phyloP scores from a whole-genome alignment of 2,797 vertebrate species.

The Gobionotothen gibberifrons region DNA sequence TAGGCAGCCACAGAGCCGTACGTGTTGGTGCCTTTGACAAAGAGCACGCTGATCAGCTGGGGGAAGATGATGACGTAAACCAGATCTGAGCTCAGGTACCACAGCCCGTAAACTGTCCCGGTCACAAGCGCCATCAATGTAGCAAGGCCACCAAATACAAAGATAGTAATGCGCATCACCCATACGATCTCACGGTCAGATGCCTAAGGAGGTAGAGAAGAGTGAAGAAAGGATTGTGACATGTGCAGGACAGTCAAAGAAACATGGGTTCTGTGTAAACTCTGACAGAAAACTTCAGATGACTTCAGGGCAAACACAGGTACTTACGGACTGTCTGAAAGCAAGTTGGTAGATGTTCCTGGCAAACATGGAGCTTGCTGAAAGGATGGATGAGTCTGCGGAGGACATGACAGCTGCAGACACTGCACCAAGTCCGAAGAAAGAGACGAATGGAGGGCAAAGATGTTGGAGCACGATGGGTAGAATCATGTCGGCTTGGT shows the following conservation, averaged over 20 bases:
- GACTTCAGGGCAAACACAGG: not conserved
- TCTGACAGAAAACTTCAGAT: not conserved
- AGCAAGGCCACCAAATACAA: constrained; percentile 94
- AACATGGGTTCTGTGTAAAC: not conserved
- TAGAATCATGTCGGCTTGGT: constrained; percentile 96
- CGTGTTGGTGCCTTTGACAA: constrained; percentile 95
- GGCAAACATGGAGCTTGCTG: constrained; percentile 98
- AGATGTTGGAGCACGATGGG: constrained; percentile 96
- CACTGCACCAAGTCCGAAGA: constrained; percentile 95
- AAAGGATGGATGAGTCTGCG: constrained; percentile 97
- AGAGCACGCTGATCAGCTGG: constrained; percentile 94
- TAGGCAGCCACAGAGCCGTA: constrained; percentile 95
- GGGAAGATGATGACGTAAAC: constrained; percentile 99
- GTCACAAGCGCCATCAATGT: constrained; percentile 95
- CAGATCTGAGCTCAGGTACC: constrained; percentile 98
- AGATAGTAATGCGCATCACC: constrained; percentile 96
- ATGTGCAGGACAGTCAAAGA: not conserved
- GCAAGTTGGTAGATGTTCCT: constrained; percentile 97
- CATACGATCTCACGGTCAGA: constrained; percentile 95
- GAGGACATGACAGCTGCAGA: constrained; percentile 99
- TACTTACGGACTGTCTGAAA: constrained; percentile 94
- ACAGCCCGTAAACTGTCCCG: constrained; percentile 94
- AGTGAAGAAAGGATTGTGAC: not conserved
- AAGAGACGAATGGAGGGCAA: constrained; percentile 94
- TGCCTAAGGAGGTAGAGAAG: constrained; percentile 81